These are phyloP conservation scores for Trematocara caparti DNA, from an alignment of 2,797 vertebrate genomes.

Conservation along the genomic window DNA sequence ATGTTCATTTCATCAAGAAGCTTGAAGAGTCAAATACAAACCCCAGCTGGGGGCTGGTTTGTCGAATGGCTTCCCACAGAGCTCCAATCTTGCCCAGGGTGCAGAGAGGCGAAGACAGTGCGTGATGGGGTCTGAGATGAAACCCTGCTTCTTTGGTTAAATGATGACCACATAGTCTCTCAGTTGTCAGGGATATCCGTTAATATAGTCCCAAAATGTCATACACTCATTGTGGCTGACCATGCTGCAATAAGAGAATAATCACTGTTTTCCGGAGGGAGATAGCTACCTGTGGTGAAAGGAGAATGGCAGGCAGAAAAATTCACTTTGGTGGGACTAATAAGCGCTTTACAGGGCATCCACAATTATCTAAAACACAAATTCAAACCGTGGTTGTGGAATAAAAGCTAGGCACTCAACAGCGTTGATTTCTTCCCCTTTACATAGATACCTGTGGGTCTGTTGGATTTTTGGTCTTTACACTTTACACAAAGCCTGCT, in stretches of 20 bases:
- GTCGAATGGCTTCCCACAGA: constrained; percentile 89
- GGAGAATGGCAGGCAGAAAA: constrained; percentile 55
- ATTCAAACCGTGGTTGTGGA: constrained; percentile 74
- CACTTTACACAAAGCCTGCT: constrained; percentile 55
- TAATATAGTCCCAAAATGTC: constrained; percentile 66
- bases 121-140: constrained; percentile 52
- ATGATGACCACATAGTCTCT: constrained; percentile 62
- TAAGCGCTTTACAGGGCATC: constrained; percentile 23
- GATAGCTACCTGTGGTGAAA: constrained; percentile 80
- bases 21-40: constrained; percentile 84
- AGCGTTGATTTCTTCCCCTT: constrained; percentile 72
- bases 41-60: constrained; percentile 84
- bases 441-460: constrained; percentile 83
- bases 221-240: constrained; percentile 18
- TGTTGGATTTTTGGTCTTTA: constrained; percentile 77
- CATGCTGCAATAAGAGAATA: constrained; percentile 63
- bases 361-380: constrained; percentile 62
- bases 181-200: constrained; percentile 58
- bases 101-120: constrained; percentile 70
- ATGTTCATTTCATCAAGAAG: constrained; percentile 81
- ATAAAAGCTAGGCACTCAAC: constrained; percentile 80
- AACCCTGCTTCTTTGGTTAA: constrained; percentile 50
- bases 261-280: constrained; percentile 57
- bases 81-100: constrained; percentile 69
- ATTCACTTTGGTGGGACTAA: constrained; percentile 55